Percentiles rank a stretch among this genome's conserved stretches.
Evolutionary conservation across 2,113 vertebrate species (phyloP).

Genomic region (Ia io): DNA sequence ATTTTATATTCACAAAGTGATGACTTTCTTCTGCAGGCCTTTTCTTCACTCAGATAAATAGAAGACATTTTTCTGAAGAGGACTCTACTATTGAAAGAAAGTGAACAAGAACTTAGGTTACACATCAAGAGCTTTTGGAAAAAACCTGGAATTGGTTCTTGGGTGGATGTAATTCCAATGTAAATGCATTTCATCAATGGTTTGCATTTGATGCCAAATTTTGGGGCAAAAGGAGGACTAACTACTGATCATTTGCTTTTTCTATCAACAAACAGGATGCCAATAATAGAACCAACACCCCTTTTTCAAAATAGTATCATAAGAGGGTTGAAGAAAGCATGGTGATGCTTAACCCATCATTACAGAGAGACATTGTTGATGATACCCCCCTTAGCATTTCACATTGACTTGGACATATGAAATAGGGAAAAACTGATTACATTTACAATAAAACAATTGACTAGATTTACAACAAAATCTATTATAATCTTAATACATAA

Average conservation of each 20-base stretch:
- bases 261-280: constrained; percentile 9
- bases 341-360: not conserved
- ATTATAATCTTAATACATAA: not conserved
- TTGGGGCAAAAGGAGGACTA: constrained; percentile 29
- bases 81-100: constrained; percentile 50
- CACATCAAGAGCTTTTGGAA: constrained; percentile 69
- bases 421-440: not conserved
- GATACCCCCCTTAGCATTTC: not conserved
- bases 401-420: not conserved
- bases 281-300: constrained; percentile 3
- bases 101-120: constrained; percentile 61
- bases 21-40: constrained; percentile 47
- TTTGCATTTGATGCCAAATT: constrained; percentile 56
- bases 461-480: not conserved
- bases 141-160: constrained; percentile 58
- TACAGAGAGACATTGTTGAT: not conserved
- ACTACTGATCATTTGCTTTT: constrained; percentile 55
- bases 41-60: constrained; percentile 49
- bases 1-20: constrained; percentile 61
- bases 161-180: constrained; percentile 67
- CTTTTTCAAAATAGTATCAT: not conserved
- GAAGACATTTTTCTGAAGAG: constrained; percentile 67
- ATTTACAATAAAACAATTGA: not conserved
- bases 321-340: not conserved
- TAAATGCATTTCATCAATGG: constrained; percentile 65